Conservation (phyloP, 2,888 invertebrate genomes). For the Blastobasis lacticolella region DNA sequence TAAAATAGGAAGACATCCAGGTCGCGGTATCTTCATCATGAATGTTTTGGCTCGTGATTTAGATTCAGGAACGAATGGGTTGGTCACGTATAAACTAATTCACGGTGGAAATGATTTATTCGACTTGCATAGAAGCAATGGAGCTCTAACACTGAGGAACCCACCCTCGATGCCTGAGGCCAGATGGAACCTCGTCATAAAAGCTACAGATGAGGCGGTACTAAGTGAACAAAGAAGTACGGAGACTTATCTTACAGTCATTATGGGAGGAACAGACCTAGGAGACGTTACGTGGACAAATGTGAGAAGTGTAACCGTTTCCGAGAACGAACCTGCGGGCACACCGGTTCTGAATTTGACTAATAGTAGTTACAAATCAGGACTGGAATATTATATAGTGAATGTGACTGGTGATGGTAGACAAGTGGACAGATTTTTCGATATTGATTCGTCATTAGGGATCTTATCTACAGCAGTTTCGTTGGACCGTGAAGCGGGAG, state of each 20-base stretch:
- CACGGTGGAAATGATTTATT: conserved; percentile 86
- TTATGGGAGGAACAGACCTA: conserved; percentile 77
- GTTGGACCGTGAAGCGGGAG: conserved; percentile 88
- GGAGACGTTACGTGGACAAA: conserved; percentile 77
- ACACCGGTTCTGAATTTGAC: conserved; percentile 88
- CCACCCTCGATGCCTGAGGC: conserved; percentile 77
- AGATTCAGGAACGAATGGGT: conserved; percentile 93
- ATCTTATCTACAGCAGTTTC: conserved; percentile 89
- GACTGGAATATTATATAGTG: conserved; percentile 92
- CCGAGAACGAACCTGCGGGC: conserved; percentile 92
- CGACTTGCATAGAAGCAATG: conserved; percentile 85
- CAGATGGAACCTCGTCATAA: conserved; percentile 86
- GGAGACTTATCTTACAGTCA: conserved; percentile 89
- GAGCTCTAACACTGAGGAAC: conserved; percentile 79
- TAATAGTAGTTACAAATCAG: conserved; percentile 78
- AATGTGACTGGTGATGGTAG: conserved; percentile 84
- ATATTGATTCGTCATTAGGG: conserved; percentile 91
- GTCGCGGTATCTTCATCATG: conserved; percentile 81
- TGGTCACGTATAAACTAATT: conserved; percentile 91
- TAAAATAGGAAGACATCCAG: conserved; percentile 60
- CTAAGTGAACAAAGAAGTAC: conserved; percentile 90
- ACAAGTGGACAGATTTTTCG: conserved; percentile 91
- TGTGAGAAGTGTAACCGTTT: conserved; percentile 83
- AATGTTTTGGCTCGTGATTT: conserved; percentile 88
- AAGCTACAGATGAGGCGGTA: conserved; percentile 94